A percentile compares a stretch with the other conserved stretches of the same genome.
Conservation (phyloP, 2,797 vertebrate species). For the Euthynnus affinis region DNA sequence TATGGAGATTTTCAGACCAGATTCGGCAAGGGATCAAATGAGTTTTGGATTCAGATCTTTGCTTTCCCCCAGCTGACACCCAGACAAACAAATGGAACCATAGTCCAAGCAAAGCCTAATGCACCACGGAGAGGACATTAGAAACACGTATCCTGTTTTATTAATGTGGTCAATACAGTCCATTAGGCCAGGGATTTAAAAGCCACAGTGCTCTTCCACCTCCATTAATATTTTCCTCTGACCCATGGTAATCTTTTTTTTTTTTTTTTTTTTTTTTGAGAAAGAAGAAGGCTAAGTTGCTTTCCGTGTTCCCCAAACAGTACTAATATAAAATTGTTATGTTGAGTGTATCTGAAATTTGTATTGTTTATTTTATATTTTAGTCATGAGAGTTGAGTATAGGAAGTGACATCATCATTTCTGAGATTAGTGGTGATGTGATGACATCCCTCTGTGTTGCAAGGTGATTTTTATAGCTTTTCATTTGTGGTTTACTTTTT, state of each 20-base stretch:
- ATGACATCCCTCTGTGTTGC: background rate
- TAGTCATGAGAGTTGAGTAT: background rate
- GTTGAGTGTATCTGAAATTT: constrained; percentile 25
- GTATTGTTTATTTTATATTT: constrained; percentile 17
- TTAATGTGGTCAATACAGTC: constrained; percentile 87
- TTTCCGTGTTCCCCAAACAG: constrained; percentile 39
- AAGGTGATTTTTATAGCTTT: background rate
- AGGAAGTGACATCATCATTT: background rate
- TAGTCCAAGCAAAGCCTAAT: constrained; percentile 78
- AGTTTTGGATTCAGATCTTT: constrained; percentile 55
- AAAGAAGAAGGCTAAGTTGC: constrained; percentile 47
- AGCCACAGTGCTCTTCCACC: constrained; percentile 76
- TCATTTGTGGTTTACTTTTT: constrained; percentile 5
- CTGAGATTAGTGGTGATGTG: background rate
- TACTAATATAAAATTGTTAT: constrained; percentile 26
- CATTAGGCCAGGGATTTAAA: constrained; percentile 85
- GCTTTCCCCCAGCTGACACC: constrained; percentile 57
- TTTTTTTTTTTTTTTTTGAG: constrained; percentile 6
- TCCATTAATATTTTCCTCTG: constrained; percentile 84
- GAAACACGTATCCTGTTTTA: constrained; percentile 87
- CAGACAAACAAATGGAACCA: constrained; percentile 77
- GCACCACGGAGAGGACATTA: constrained; percentile 83
- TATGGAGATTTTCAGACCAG: constrained; percentile 28
- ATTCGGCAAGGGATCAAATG: constrained; percentile 58
- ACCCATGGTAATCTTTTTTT: constrained; percentile 63